phyloP scores from a whole-genome alignment of 2,888 invertebrate genomes.

The Punctoribates punctum region DNA sequence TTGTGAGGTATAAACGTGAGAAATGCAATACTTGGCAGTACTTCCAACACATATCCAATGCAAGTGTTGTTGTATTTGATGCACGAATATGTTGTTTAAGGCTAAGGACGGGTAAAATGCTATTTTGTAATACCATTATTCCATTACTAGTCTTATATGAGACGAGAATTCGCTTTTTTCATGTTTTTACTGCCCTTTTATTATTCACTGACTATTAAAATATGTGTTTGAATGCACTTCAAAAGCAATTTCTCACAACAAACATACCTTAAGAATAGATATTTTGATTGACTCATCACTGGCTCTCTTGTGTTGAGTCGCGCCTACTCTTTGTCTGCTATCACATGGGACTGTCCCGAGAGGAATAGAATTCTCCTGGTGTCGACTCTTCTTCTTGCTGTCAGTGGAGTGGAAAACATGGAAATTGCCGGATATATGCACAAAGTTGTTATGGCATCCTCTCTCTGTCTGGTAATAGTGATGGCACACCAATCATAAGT shows the following conservation, averaged over 20 bases:
- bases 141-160: not conserved
- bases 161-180: not conserved
- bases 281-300: conserved; percentile 34
- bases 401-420: conserved; percentile 9
- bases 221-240: not conserved
- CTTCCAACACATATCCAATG: not conserved
- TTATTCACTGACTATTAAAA: not conserved
- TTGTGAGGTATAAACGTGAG: conserved; percentile 38
- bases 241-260: not conserved
- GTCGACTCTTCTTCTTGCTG: not conserved
- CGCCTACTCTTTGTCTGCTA: not conserved
- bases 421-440: conserved; percentile 31
- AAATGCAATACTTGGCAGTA: conserved; percentile 28
- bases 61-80: conserved; percentile 17
- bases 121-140: conserved; percentile 10
- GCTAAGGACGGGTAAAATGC: not conserved
- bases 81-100: conserved; percentile 24
- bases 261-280: conserved; percentile 1
- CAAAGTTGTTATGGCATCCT: not conserved
- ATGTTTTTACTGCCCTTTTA: conserved; percentile 20
- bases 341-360: conserved; percentile 28
- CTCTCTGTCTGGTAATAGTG: not conserved
- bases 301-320: not conserved
- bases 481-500: not conserved
- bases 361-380: not conserved